phyloP scores from a whole-genome alignment of 2,797 vertebrate species.

The Toxotes lorentzi region DNA sequence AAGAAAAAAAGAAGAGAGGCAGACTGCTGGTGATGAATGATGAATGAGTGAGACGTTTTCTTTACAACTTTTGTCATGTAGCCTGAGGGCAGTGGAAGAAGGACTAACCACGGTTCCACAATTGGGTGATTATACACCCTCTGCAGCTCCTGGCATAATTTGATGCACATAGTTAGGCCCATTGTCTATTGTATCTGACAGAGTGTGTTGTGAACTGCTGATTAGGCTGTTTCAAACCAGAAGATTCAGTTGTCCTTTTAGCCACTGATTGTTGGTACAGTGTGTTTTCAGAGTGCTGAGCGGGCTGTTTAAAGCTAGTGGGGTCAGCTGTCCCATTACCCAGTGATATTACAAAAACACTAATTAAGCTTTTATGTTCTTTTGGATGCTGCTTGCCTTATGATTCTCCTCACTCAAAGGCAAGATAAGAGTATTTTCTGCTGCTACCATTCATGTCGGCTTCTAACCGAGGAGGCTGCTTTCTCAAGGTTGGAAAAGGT shows the following conservation, averaged over 20 bases:
- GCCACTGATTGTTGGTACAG: conserved; percentile 64
- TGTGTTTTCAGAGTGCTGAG: conserved; percentile 75
- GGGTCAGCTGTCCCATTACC: conserved; percentile 79
- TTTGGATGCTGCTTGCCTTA: conserved; percentile 51
- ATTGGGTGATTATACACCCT: conserved; percentile 42
- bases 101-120: conserved; percentile 30
- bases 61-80: conserved; percentile 21
- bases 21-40: conserved; percentile 6
- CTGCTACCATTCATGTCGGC: conserved; percentile 56
- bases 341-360: conserved; percentile 73
- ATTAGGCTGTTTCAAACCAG: conserved; percentile 60
- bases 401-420: conserved; percentile 60
- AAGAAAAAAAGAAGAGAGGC: neutral
- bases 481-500: conserved; percentile 77
- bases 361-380: conserved; percentile 77
- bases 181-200: conserved; percentile 62
- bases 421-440: conserved; percentile 58
- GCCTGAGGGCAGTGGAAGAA: conserved; percentile 19
- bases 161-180: conserved; percentile 56
- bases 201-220: conserved; percentile 56
- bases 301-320: conserved; percentile 56
- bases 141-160: conserved; percentile 48
- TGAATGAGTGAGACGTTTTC: conserved; percentile 5
- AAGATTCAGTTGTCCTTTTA: conserved; percentile 68
- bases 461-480: conserved; percentile 52